Evolutionary conservation across 2,888 invertebrate species (phyloP), one percentile per base, ranked within the genome.

Genomic region (Stenurella melanura): DNA sequence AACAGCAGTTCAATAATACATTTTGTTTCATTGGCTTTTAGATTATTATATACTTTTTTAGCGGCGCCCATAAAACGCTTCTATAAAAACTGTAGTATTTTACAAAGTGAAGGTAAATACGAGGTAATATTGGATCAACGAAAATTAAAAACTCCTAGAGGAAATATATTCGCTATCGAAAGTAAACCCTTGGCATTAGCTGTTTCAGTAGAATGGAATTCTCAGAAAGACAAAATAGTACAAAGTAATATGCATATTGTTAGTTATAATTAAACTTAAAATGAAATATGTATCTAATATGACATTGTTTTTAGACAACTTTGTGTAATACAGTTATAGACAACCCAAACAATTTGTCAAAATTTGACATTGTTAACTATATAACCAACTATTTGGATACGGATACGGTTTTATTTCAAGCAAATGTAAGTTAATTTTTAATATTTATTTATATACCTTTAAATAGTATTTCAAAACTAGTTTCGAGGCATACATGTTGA

Each of bases 121-220:
- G 98, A 98, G 90, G 92, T 98, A 10, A 96, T 95, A 18, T 90
- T 98, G 81, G 98, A 98, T 89, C 95, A 96, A 86, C 91, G 94
- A 18, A 96, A 96, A 87, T 89, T 98, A 18, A 97, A 97, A 90
- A 98, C 98, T 2, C 98, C 98, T 0, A 92, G 92, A 83, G 97
- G 98, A 1, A 92, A 92, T 76, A 88, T 94, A 10, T 93, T 98
- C 82, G 90, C 92, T 78, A 93, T 98, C 0, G 93, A 94, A 26
- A 96, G 93, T 89, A 97, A 98, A 90, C 94, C 96, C 0, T 90
- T 99, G 69, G 99, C 99, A 1, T 91, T 98, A 77, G 98, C 97
- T 18, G 94, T 99, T 64, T 97, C 98, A 0, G 93, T 95, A 34
- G 99, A 99, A 92, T 99, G 99, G 97, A 95, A 96, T 84, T 91